A percentile compares a stretch with the other conserved stretches of the same genome.
These are phyloP conservation scores for Lasioglossum figueresi DNA, from an alignment of 2,888 invertebrate species.

Conservation along the genomic window DNA sequence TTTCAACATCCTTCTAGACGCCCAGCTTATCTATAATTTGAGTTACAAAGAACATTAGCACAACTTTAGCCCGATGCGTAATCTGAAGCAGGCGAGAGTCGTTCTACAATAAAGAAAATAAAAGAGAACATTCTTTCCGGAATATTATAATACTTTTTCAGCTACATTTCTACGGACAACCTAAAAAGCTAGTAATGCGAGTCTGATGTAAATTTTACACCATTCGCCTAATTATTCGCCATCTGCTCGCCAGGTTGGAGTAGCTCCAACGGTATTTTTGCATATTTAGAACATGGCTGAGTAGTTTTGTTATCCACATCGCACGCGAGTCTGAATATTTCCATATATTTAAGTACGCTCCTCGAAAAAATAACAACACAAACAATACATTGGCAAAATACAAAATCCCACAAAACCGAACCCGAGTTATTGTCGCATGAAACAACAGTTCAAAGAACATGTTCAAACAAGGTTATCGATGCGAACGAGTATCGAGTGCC, in stretches of 20 bases:
- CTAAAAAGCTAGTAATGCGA: constrained; percentile 6
- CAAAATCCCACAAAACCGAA: not conserved
- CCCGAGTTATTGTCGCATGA: not conserved
- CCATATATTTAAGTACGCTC: not conserved
- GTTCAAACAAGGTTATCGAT: not conserved
- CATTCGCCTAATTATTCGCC: constrained; percentile 10
- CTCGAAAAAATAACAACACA: not conserved
- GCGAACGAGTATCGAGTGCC: not conserved
- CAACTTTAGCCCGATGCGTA: not conserved
- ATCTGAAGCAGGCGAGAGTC: not conserved
- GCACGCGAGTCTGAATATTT: not conserved
- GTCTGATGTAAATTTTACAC: constrained; percentile 14
- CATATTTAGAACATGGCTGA: constrained; percentile 1
- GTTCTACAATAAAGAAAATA: not conserved
- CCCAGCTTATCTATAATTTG: no score
- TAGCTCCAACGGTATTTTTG: constrained; percentile 19
- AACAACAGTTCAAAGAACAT: not conserved
- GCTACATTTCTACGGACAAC: not conserved
- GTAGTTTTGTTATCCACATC: not conserved
- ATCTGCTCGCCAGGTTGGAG: constrained; percentile 13
- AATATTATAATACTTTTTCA: constrained; percentile 1
- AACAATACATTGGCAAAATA: not conserved
- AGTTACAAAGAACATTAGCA: not conserved
- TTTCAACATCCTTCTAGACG: not conserved
- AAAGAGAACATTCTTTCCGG: not conserved